Percentiles rank a stretch among this genome's conserved stretches.
These are phyloP conservation scores for Macaria notata DNA, from an alignment of 2,888 invertebrate species.

Conservation along the genomic window DNA sequence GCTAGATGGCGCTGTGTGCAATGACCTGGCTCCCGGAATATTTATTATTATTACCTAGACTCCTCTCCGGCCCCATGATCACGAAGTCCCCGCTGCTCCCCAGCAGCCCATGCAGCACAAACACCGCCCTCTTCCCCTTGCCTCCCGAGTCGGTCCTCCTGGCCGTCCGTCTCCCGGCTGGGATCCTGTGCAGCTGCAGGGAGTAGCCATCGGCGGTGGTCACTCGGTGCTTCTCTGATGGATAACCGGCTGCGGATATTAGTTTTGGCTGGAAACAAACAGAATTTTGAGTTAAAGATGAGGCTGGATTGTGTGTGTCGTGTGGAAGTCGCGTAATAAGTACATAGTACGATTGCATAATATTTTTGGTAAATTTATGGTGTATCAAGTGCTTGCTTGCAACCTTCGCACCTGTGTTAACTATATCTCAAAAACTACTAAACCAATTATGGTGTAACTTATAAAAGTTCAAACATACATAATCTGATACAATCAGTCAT, in stretches of 20 bases:
- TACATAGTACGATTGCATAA: too few species aligned
- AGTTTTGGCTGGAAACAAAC: constrained; percentile 67
- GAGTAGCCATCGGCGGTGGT: constrained; percentile 84
- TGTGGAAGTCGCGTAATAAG: too few species aligned
- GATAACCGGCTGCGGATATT: constrained; percentile 72
- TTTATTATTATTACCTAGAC: constrained; percentile 74
- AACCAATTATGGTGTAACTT: too few species aligned
- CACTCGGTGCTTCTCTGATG: constrained; percentile 71
- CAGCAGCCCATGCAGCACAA: constrained; percentile 83
- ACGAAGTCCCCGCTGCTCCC: constrained; percentile 87
- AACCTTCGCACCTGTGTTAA: too few species aligned
- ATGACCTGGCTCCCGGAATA: background rate
- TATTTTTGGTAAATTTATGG: too few species aligned
- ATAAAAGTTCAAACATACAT: too few species aligned
- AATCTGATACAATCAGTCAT: too few species aligned
- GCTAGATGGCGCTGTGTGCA: too few species aligned
- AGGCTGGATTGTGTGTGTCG: too few species aligned
- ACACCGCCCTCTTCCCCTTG: constrained; percentile 66
- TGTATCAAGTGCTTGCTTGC: too few species aligned
- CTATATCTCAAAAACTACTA: too few species aligned
- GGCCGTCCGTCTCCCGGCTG: constrained; percentile 63
- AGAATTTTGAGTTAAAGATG: too few species aligned
- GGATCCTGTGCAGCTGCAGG: constrained; percentile 84
- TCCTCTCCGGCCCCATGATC: constrained; percentile 85
- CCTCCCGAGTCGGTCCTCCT: constrained; percentile 45